These are phyloP conservation scores for Drosophila affinis DNA, from an alignment of 2,888 invertebrate species.

Conservation along the genomic window DNA sequence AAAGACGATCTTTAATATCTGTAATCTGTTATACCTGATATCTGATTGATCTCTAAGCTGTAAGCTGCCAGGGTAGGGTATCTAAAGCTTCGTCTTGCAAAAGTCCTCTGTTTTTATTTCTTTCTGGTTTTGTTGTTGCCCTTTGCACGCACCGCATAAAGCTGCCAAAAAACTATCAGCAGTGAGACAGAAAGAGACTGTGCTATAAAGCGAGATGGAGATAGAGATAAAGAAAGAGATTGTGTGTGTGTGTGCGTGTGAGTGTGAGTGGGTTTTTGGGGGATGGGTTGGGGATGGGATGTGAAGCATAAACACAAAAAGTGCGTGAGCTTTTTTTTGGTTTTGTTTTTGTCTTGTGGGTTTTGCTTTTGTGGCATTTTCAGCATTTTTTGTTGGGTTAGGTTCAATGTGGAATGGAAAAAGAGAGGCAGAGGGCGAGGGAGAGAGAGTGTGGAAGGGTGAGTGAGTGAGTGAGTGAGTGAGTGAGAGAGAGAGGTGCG, in stretches of 20 bases:
- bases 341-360: constrained; percentile 11
- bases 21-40: too few relatives aligned
- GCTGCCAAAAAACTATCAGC: constrained; percentile 62
- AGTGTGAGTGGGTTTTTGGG: constrained; percentile 6
- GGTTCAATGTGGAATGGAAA: constrained; percentile 59
- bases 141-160: constrained; percentile 49
- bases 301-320: constrained; percentile 35
- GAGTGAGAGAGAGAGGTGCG: constrained; percentile 45
- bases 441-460: constrained; percentile 16
- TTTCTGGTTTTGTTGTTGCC: constrained; percentile 20
- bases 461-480: constrained; percentile 8
- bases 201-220: not conserved
- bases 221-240: constrained; percentile 10
- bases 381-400: constrained; percentile 76
- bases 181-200: constrained; percentile 11
- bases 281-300: not conserved
- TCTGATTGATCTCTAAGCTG: not conserved
- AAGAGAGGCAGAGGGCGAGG: constrained; percentile 13
- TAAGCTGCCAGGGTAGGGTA: constrained; percentile 4
- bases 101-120: not conserved
- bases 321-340: constrained; percentile 56
- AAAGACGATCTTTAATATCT: not conserved
- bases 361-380: constrained; percentile 48
- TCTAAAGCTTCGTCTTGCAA: not conserved
- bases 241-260: constrained; percentile 3